phyloP scores from a whole-genome alignment of 1,140 invertebrate species.

The Heliothis subflexa region DNA sequence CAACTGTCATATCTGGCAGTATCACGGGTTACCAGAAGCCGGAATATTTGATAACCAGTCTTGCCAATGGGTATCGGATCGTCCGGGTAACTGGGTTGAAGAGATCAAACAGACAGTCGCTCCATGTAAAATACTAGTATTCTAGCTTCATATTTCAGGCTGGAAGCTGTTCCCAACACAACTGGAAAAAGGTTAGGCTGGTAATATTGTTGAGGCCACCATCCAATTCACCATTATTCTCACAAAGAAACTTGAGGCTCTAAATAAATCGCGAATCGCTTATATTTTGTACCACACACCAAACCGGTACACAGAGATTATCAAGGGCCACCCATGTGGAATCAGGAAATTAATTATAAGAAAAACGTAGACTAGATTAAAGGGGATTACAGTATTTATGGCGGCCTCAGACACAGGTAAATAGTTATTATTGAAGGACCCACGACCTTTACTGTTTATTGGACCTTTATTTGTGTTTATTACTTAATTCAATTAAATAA shows the following conservation, averaged over 20 bases:
- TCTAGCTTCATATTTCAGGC: too few species aligned
- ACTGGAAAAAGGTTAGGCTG: too few species aligned
- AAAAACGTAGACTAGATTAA: conserved; percentile 75
- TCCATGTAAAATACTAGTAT: too few species aligned
- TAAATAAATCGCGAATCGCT: neutral
- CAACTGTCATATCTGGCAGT: too few species aligned
- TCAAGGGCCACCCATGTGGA: conserved; percentile 63
- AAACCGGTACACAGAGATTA: conserved; percentile 61
- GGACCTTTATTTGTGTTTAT: neutral
- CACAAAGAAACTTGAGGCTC: neutral
- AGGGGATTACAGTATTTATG: conserved; percentile 55
- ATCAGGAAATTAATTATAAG: conserved; percentile 79
- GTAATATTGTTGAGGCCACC: too few species aligned
- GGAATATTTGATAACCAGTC: too few species aligned
- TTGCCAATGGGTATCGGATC: too few species aligned
- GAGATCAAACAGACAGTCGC: too few species aligned
- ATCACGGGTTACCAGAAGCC: too few species aligned
- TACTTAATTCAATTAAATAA: neutral
- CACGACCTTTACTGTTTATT: neutral
- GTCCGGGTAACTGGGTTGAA: too few species aligned
- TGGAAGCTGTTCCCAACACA: too few species aligned
- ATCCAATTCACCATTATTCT: too few species aligned
- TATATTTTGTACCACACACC: conserved; percentile 39
- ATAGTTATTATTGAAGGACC: conserved; percentile 51
- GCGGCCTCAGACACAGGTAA: conserved; percentile 51